Evolutionary conservation across 2,113 vertebrate species (phyloP), one percentile per base, ranked within the genome.

Genomic region (Sprattus sprattus): DNA sequence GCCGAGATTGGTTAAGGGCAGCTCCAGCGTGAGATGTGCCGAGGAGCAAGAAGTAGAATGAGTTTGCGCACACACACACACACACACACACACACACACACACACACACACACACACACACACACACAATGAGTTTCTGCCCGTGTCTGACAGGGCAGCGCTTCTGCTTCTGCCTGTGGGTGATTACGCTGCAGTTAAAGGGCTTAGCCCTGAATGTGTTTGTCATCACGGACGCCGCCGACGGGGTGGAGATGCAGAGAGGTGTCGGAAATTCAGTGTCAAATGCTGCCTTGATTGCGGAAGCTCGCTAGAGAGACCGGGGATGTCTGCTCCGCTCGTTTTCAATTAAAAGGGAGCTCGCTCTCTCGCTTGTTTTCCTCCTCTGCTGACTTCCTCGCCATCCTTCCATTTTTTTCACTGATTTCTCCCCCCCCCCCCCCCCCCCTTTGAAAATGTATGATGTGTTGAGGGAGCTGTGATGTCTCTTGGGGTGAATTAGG

Each of bases 201-300:
- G 45, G 15, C 82, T 49, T 75, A 87, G 84, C 82, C 81, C 80
- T 89, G 25, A 64, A 54, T 18, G 78, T 75, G 81, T 85, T 89
- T 84, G 28, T 89, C 83, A 83, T 81, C 80, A 32, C 15, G 28
- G 50, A 18, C 67, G 67, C 22, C 20, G 78, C 22, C 20, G 78
- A 46, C 64, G 45, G 45, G 45, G 45, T 39, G 45, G 46, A 89
- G 81, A 85, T 15, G 87, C n/a, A 2, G 32, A 2, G 32, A 81
- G 67, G 87, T 83, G 75, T 32, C n/a, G 71, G 83, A 82, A 71
- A 81, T 86, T 67, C n/a, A 71, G 84, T 81, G 49, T 89, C 82
- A 84, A 86, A 32, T 83, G 46, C 80, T n/a, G n/a, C 60, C 49
- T 84, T 57, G 81, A 89, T 88, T 88, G 82, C 32, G 78, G 46